Base-by-base conservation (phyloP, 2,797 vertebrate species). In the Tenualosa thibaudeaui region DNA sequence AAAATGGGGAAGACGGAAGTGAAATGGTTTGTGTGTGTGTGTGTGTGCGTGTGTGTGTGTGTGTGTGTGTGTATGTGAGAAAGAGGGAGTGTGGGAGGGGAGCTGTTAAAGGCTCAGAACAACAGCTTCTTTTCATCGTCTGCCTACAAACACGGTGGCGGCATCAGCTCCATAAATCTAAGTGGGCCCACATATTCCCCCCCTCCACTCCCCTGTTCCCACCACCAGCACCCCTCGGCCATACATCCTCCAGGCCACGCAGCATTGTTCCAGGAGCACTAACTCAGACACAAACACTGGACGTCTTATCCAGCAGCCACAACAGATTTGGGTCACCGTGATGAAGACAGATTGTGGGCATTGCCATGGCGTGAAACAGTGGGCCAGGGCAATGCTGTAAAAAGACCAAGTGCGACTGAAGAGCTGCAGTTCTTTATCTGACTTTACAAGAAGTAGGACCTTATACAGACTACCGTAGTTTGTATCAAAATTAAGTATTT, bases 41-140 rank as follows among this genome's bases (percentile, higher is more conserved):
- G 65, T 10, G 10, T 24, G 60, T 24, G 60, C 9, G 60, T 53
- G 51, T 53, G 10, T 53, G 53, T 19, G 84, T 90, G 86, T 82
- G 84, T 89, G 90, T 88, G 81, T 84, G 91, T 22, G 0, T 13
- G 58, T 10, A 88, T 89, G 89, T 19, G 90, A 91, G 91, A 89
- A 50, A 85, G 56, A 82, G 43, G 86, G 86, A 88, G 88, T 90
- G 86, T 71, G 53, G 89, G 86, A 90, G 86, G 86, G 92, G 88
- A 86, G 37, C 46, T 84, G 82, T 87, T 56, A 12, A 19, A 10
- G 86, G 43, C 88, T 88, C 31, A 88, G 90, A 94, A 96, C 94
- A 96, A 96, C 91, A 90, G 92, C 89, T 92, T 94, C 94, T 94
- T 94, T 95, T 96, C 93, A 95, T 95, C 88, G 90, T 87, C 87